These are phyloP conservation scores for Cyclophora albipunctata DNA, from an alignment of 2,888 invertebrate genomes.

Conservation along the genomic window DNA sequence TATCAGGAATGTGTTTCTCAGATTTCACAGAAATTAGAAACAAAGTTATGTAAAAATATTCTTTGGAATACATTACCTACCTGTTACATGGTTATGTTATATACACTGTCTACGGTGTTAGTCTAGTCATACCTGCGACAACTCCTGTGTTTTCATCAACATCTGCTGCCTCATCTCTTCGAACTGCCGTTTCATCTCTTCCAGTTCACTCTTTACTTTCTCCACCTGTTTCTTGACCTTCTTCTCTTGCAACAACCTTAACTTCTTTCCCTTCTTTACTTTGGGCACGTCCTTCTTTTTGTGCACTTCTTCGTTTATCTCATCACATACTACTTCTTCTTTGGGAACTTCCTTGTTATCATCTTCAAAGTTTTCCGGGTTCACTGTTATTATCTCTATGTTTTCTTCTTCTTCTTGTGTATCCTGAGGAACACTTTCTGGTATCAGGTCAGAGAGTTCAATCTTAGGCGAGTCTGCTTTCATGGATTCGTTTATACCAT, in stretches of 20 bases:
- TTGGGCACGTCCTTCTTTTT: slow-evolving; percentile 31
- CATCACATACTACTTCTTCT: slow-evolving; percentile 1
- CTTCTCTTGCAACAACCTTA: slow-evolving; percentile 43
- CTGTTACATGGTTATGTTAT: too few species aligned
- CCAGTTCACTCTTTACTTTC: slow-evolving; percentile 50
- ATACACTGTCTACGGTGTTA: too few species aligned
- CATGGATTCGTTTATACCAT: slow-evolving; percentile 37
- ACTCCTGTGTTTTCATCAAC: slow-evolving; percentile 36
- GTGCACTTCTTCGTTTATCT: slow-evolving; percentile 1
- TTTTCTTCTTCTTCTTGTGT: not conserved
- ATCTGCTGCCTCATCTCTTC: slow-evolving; percentile 56
- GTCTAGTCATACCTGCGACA: slow-evolving; percentile 12
- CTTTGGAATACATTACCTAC: too few species aligned
- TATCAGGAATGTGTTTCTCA: too few species aligned
- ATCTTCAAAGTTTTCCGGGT: not conserved
- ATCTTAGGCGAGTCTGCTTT: slow-evolving; percentile 27
- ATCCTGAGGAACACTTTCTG: not conserved
- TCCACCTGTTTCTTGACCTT: slow-evolving; percentile 55
- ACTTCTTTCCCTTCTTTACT: slow-evolving; percentile 46
- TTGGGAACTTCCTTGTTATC: slow-evolving; percentile 1
- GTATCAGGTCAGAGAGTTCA: not conserved
- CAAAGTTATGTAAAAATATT: too few species aligned
- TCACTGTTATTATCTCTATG: not conserved
- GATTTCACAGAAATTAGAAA: too few species aligned
- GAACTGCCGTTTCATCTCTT: slow-evolving; percentile 55